Base-by-base conservation (phyloP, 1,140 invertebrate genomes). In the Coptotermes formosanus region DNA sequence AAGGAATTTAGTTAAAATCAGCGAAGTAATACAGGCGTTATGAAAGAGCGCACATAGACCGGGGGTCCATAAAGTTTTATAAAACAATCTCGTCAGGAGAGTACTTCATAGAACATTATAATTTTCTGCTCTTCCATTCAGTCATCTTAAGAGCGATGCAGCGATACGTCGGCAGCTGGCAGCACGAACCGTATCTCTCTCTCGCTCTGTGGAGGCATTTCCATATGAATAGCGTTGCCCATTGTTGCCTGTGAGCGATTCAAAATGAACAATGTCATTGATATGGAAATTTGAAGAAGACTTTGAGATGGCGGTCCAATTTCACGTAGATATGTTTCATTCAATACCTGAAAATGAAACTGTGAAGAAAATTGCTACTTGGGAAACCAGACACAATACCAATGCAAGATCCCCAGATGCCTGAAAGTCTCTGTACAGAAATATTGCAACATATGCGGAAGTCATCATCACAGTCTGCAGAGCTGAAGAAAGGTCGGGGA, bases 1-100 rank as follows among this genome's bases (percentile, higher is more conserved):
- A 75, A 75, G n/a, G 52, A 75, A 75, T 75, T 75, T 75, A 30
- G 64, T 75, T 75, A 75, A 75, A 75, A 75, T 75, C 64, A n/a
- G 9, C 30, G 25, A 25, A 75, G 64, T 25, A 75, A 75, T 75
- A 30, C 64, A 25, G 9, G 9, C 30, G 64, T 75, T 30, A 75
- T 30, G n/a, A 11, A 75, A 1, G 64, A 55, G 19, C 64, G 30
- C 9, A 75, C n/a, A 75, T 9, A 30, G 25, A 75, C 0, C 7
- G 64, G 4, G 6, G 7, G 64, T 30, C 14, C n/a, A 75, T 75
- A 75, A 75, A 75, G 25, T 6, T 75, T 75, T 75, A 6, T 9
- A 30, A 75, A 75, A 75, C n/a, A 64, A 64, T 64, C 59, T 64
- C 21, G 59, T 16, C 19, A 21, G 59, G 21, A 19, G 59, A 1